Base-by-base conservation (phyloP, 2,797 vertebrate genomes). In the Cuculus canorus region DNA sequence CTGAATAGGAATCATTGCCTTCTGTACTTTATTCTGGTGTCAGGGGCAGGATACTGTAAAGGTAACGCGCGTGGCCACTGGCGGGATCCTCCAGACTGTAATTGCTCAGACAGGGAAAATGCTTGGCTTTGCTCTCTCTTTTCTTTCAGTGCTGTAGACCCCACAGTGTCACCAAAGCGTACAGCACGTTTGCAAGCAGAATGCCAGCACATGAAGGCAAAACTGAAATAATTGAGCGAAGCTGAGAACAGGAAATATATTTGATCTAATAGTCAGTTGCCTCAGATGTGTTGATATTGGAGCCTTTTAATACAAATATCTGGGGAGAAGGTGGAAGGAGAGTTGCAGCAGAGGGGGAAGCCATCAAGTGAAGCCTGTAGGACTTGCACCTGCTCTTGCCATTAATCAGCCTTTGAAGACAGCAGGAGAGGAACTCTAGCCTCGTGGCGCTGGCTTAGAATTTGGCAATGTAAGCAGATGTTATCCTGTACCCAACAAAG, bases 401-500 rank as follows among this genome's bases (percentile, higher is more conserved):
- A 5, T 85, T 80, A 39, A 41, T 75, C 92, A 80, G 28, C 17
- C 57, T 82, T 59, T 72, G 86, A 85, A 88, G 79, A 30, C 68
- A 28, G 50, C 78, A 56, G 64, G 92, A 94, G 70, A 79, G 91
- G 47, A 77, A 56, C 54, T 35, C 43, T 82, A 66, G 41, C 17
- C 35, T 88, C 18, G 2, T 12, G 21, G 52, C 0, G 4, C 64
- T 88, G 70, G 15, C 50, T 37, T 75, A 56, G 78, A 96, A 57
- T 66, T 73, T 65, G 94, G 76, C 48, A 81, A 17, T 19, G 41
- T 14, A 45, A 77, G 63, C 82, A 92, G 71, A 32, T 59, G 43
- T 85, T 82, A 64, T 45, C 82, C n/a, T 60, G 71, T n/a, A 53
- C 39, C 80, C 72, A 57, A 88, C 77, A 72, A 64, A 80, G 89